Base-by-base conservation (phyloP, 2,797 vertebrate species). In the Enteromius radiatus region DNA sequence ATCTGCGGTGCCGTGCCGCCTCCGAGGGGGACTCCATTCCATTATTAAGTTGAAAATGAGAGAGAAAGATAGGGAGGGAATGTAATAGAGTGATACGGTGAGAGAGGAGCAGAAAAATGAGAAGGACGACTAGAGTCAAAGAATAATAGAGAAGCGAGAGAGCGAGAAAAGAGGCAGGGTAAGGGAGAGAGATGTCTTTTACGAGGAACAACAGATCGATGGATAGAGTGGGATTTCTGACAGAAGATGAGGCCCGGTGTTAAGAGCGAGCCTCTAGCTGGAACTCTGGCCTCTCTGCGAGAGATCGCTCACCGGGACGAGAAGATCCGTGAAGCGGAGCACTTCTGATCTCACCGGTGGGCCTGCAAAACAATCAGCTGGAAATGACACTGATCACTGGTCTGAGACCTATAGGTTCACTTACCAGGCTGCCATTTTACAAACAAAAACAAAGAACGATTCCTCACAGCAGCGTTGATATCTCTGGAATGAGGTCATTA, bases 11-110 rank as follows among this genome's bases (percentile, higher is more conserved):
- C 84, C 84, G 88, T 90, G 88, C 76, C 81, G 88, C 90, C 89
- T 91, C 89, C 89, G 86, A 93, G 92, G 91, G 89, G 86, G 79
- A 89, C 91, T 93, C 88, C 85, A 92, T 91, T 92, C 88, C 84
- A 89, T 91, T 92, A 92, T 93, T 92, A 93, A 91, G 91, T 92
- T 92, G 91, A 91, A 93, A 93, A 89, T 88, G 89, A 91, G 88
- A 79, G 84, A 45, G 28, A 70, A 86, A 76, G 88, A 88, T 83
- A 73, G 89, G n/a, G 47, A 23, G 28, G 64, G 59, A 86, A 87
- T 84, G 84, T 83, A 87, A 85, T 87, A 88, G 84, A 87, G 88
- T 88, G 80, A 86, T 86, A 75, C 47, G 78, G 76, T 52, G 76
- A 80, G 76, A 43, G 65, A 82, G 67, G 45, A 75, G 59, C 78